phyloP scores from a whole-genome alignment of 2,113 vertebrate genomes.

The Ptilorrhoa leucosticta region DNA sequence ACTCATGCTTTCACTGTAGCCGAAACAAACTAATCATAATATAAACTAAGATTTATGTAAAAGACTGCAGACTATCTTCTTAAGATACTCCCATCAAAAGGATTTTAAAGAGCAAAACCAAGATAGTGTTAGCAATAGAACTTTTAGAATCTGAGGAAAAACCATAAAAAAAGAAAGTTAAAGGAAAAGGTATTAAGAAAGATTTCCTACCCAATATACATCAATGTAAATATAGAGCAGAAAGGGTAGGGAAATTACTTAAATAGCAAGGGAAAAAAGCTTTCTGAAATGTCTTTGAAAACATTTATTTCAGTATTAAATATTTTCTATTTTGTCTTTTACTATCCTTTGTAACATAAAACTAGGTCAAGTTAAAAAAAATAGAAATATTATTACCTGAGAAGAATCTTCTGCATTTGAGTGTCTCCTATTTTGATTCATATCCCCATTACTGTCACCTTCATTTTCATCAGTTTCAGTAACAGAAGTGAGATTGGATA shows the following conservation, averaged over 20 bases:
- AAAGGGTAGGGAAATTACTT: not conserved
- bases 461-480: conserved; percentile 75
- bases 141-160: not conserved
- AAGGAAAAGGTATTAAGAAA: not conserved
- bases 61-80: not conserved
- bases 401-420: conserved; percentile 9
- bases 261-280: not conserved
- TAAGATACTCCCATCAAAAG: not conserved
- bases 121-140: not conserved
- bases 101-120: not conserved
- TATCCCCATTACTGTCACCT: not conserved
- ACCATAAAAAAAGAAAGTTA: not conserved
- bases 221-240: not conserved
- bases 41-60: not conserved
- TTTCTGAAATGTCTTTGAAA: not conserved
- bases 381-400: conserved; percentile 69
- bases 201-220: not conserved
- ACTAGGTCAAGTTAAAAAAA: not conserved
- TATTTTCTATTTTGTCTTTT: not conserved
- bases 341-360: not conserved
- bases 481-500: conserved; percentile 63
- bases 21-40: not conserved
- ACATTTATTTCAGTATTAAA: not conserved
- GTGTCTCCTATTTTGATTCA: not conserved
- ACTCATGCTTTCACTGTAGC: not conserved